Evolutionary conservation across 2,797 vertebrate species (phyloP).

Genomic region (Xenopus petersii): DNA sequence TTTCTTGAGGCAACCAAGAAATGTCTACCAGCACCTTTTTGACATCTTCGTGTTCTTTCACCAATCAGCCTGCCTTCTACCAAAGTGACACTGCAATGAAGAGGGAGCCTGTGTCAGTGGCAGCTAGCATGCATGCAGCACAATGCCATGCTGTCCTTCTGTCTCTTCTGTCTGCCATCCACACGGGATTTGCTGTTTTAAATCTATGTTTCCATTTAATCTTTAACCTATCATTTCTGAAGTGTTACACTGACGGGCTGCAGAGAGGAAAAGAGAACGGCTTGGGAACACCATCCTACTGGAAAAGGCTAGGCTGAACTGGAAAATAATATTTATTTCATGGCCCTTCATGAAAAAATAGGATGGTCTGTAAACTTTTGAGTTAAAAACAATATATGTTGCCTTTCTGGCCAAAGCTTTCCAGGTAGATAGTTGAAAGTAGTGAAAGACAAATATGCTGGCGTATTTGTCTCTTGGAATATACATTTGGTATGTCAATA

Average conservation of each 20-base stretch:
- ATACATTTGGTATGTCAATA: no score
- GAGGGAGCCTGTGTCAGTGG: constrained; percentile 24
- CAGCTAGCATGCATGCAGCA: constrained; percentile 46
- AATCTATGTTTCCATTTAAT: constrained; percentile 48
- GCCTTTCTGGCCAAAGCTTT: no score
- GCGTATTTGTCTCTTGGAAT: no score
- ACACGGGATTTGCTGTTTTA: constrained; percentile 38
- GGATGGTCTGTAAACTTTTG: no score
- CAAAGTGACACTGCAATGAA: constrained; percentile 53
- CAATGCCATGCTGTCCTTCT: constrained; percentile 47
- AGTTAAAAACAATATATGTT: no score
- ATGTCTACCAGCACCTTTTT: constrained; percentile 64
- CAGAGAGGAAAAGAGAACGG: not conserved
- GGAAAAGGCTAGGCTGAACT: not conserved
- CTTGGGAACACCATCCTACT: not conserved
- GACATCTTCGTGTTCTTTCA: constrained; percentile 55
- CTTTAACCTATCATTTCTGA: constrained; percentile 46
- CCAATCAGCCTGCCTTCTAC: constrained; percentile 55
- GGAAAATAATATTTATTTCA: no score
- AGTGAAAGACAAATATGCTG: no score
- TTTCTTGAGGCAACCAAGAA: constrained; percentile 66
- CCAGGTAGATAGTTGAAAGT: no score
- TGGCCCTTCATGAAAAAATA: no score
- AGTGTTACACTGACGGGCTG: constrained; percentile 31
- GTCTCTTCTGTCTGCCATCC: constrained; percentile 20